These are phyloP conservation scores for Cecidostiba fungosa DNA, from an alignment of 2,888 invertebrate species.

Conservation along the genomic window DNA sequence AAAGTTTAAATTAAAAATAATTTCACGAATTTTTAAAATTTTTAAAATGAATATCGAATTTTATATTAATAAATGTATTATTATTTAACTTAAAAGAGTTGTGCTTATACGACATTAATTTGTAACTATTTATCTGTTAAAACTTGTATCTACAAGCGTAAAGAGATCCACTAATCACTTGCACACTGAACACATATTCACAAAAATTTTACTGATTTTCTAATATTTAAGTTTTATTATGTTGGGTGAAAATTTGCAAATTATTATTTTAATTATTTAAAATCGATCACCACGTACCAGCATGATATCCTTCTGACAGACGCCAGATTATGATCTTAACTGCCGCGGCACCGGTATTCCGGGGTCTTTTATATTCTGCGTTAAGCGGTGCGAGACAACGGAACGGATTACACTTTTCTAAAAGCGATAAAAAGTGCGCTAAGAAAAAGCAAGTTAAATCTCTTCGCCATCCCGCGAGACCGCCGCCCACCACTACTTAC, in stretches of 20 bases:
- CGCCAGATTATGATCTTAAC: constrained; percentile 74
- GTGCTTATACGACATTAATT: neutral
- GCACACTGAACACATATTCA: constrained; percentile 47
- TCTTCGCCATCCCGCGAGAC: constrained; percentile 57
- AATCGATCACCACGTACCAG: constrained; percentile 73
- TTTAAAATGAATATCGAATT: too few relatives aligned
- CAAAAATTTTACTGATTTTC: neutral
- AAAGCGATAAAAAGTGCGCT: constrained; percentile 75
- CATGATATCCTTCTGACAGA: constrained; percentile 72
- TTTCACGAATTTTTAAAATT: neutral
- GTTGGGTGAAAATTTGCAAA: neutral
- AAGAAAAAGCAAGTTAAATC: constrained; percentile 75
- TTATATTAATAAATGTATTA: neutral
- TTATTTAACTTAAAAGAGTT: neutral
- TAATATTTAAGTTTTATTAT: neutral
- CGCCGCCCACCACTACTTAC: constrained; percentile 54
- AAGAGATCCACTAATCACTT: neutral
- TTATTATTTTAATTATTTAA: constrained; percentile 9
- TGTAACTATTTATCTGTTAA: neutral
- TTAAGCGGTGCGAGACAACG: constrained; percentile 76
- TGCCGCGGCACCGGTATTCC: constrained; percentile 70
- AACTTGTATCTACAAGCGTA: neutral
- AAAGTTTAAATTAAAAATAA: neutral
- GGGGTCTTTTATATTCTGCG: constrained; percentile 77
- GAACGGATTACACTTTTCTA: constrained; percentile 77